phyloP scores from a whole-genome alignment of 2,113 vertebrate genomes.

The Labrus mixtus region DNA sequence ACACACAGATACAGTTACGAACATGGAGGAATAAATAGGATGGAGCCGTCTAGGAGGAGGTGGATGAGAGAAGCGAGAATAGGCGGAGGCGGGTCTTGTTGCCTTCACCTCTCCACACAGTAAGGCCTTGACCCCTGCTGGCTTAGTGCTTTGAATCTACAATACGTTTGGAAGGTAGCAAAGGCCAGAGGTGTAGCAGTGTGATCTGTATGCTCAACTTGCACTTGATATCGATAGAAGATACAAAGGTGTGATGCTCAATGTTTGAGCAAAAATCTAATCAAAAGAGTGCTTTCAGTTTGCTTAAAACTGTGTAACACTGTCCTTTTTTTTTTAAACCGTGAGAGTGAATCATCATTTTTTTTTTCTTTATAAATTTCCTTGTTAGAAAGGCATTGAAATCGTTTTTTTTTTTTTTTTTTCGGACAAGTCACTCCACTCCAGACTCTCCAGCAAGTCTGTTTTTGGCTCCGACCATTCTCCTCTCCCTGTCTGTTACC shows the following conservation, averaged over 20 bases:
- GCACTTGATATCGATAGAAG: slow-evolving; percentile 21
- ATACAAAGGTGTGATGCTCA: slow-evolving; percentile 16
- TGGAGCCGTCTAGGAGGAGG: slow-evolving; percentile 30
- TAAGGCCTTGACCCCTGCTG: slow-evolving; percentile 65
- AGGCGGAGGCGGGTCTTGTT: slow-evolving; percentile 66
- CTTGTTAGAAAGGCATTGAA: slow-evolving; percentile 18
- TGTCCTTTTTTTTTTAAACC: not conserved
- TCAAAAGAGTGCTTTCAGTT: not conserved
- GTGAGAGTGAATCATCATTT: slow-evolving; percentile 5
- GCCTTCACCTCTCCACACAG: slow-evolving; percentile 69
- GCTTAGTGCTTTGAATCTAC: slow-evolving; percentile 58
- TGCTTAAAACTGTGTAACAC: not conserved
- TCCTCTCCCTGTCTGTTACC: slow-evolving; percentile 44
- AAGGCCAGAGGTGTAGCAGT: slow-evolving; percentile 49
- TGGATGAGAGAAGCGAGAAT: slow-evolving; percentile 11
- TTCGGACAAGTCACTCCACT: slow-evolving; percentile 58
- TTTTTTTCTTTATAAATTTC: not conserved
- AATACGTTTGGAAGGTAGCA: slow-evolving; percentile 44
- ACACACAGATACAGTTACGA: slow-evolving; percentile 45
- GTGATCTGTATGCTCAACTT: slow-evolving; percentile 53
- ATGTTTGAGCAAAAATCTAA: slow-evolving; percentile 16
- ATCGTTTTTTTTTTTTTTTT: slow-evolving; percentile 3
- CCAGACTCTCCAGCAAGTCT: slow-evolving; percentile 41
- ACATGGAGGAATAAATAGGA: slow-evolving; percentile 59
- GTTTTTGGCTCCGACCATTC: slow-evolving; percentile 53